Evolutionary conservation across 1,140 invertebrate species (phyloP).

Genomic region (Trissolcus basalis): DNA sequence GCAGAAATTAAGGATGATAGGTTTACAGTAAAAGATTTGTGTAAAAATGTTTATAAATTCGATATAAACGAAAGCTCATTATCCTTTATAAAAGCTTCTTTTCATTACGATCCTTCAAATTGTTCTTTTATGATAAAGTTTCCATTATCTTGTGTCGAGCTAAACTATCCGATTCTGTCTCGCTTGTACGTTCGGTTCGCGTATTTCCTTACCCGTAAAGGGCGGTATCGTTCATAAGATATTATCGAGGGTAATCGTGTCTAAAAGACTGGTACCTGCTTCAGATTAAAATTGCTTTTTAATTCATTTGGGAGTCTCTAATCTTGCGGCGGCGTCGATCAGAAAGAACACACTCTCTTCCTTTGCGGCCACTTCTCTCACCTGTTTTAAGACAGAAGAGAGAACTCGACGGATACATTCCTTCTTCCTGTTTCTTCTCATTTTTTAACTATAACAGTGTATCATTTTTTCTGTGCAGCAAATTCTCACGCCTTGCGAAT

Average conservation of each 20-base stretch:
- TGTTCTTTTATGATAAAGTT: slow-evolving; percentile 6
- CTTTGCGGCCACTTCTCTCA: slow-evolving; percentile 51
- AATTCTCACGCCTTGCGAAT: slow-evolving; percentile 41
- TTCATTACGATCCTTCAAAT: background rate
- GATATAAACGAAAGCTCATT: background rate
- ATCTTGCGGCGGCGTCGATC: slow-evolving; percentile 66
- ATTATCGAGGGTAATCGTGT: slow-evolving; percentile 75
- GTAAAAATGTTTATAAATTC: background rate
- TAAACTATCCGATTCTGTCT: slow-evolving; percentile 50
- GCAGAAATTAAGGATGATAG: background rate
- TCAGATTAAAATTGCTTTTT: slow-evolving; percentile 76
- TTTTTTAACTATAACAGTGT: slow-evolving; percentile 37
- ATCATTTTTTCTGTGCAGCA: slow-evolving; percentile 32
- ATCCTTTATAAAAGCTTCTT: background rate
- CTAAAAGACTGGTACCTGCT: slow-evolving; percentile 73
- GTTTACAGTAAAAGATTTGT: background rate
- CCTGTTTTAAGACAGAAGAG: slow-evolving; percentile 45
- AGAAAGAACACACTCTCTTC: slow-evolving; percentile 50
- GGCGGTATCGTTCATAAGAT: slow-evolving; percentile 68
- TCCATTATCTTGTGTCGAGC: slow-evolving; percentile 14
- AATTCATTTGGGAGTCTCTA: slow-evolving; percentile 76
- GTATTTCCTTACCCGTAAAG: slow-evolving; percentile 51
- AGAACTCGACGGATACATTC: slow-evolving; percentile 39
- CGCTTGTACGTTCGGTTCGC: slow-evolving; percentile 12
- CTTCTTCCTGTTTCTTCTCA: slow-evolving; percentile 43